Evolutionary conservation across 2,797 vertebrate species (phyloP).

Genomic region (Hoplostethus atlanticus): DNA sequence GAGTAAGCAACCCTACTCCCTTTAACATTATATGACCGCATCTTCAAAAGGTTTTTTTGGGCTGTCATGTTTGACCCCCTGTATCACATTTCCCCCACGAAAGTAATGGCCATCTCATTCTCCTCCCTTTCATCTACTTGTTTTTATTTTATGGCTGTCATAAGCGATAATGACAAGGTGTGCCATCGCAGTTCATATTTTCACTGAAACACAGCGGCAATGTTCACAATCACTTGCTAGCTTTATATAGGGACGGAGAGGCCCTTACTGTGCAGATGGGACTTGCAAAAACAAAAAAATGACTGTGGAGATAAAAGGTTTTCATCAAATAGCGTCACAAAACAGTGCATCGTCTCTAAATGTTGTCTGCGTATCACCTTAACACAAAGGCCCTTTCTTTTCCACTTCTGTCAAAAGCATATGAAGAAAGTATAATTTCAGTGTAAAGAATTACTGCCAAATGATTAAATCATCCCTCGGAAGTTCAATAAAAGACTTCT

Average conservation of each 20-base stretch:
- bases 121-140: not conserved
- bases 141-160: slow-evolving; percentile 41
- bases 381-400: slow-evolving; percentile 23
- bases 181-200: slow-evolving; percentile 52
- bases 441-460: slow-evolving; percentile 13
- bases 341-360: not conserved
- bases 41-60: not conserved
- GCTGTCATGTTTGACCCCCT: not conserved
- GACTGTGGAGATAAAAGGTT: not conserved
- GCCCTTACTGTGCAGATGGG: too few relatives aligned
- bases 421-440: slow-evolving; percentile 13
- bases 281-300: not conserved
- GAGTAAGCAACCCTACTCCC: not conserved
- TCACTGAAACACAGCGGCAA: slow-evolving; percentile 39
- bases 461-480: slow-evolving; percentile 18
- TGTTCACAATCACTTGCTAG: slow-evolving; percentile 44
- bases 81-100: slow-evolving; percentile 1
- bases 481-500: slow-evolving; percentile 2
- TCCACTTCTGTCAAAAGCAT: not conserved
- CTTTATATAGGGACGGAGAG: not conserved
- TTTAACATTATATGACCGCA: not conserved
- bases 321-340: not conserved
- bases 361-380: not conserved
- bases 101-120: not conserved
- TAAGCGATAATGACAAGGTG: slow-evolving; percentile 37